Base-by-base conservation (phyloP, 2,888 invertebrate genomes). In the Linyphia triangularis region DNA sequence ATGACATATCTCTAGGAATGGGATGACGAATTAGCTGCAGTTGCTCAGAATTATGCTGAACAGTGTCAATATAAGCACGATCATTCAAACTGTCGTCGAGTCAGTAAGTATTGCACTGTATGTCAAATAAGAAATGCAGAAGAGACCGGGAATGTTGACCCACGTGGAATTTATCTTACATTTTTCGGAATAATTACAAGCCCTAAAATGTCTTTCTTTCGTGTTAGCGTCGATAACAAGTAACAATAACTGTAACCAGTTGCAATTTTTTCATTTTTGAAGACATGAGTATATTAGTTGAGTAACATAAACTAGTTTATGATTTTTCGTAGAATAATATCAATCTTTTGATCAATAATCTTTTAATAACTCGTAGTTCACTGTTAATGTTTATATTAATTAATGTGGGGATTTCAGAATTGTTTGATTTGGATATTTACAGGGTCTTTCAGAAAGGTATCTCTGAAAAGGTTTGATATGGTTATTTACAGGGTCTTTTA, bases 61-160 rank as follows among this genome's bases (percentile, higher is more conserved):
- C 90, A 88, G 33, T 90, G 90, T 30, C 28, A 57, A 19, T 90
- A 90, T 33, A 57, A 83, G 30, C 90, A 90, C 57, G 90, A 90
- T 37, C 67, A 81, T 30, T 16, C 79, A 9, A 72, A 86, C 19
- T 89, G 88, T 59, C 73, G 90, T 19, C 59, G 89, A 85, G 89
- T 90, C n/a, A 78, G 90, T 90, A 77, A 79, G 90, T 82, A 81
- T 69, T 51, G n/a, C n/a, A n/a, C n/a, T n/a, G n/a, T n/a, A n/a
- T n/a, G n/a, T 9, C 2, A 9, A 40, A 9, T 9, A 9, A 40
- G 13, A 40, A 40, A 40, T 40, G 40, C 6, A 6, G 7, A 40
- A 40, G 13, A 40, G 13, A 40, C 13, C 7, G 6, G 40, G 13
- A 40, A 40, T 40, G 13, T 9, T 40, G 40, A 40, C 40, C 40